phyloP scores from a whole-genome alignment of 2,888 invertebrate genomes.

The Melinopterus prodromus region DNA sequence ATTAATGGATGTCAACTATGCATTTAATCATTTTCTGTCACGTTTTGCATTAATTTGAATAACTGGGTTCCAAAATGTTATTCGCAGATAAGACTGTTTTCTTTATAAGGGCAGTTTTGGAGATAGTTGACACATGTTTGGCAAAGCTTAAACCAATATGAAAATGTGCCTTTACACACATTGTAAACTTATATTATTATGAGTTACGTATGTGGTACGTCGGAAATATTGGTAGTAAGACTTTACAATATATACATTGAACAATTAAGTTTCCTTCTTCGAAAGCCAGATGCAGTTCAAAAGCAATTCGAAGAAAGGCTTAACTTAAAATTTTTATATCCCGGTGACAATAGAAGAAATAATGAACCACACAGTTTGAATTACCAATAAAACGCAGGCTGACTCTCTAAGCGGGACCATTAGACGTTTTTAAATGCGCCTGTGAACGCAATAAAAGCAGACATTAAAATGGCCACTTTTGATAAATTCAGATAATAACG shows the following conservation, averaged over 20 bases:
- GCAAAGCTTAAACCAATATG: too few species aligned
- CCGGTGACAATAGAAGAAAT: neutral
- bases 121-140: too few species aligned
- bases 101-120: too few species aligned
- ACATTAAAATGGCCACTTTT: slow-evolving; percentile 4
- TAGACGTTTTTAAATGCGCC: neutral
- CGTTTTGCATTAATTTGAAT: too few species aligned
- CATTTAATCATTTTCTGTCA: too few species aligned
- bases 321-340: neutral
- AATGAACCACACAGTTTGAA: neutral
- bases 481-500: neutral
- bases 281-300: neutral
- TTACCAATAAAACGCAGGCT: neutral
- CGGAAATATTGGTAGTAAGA: too few species aligned
- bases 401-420: neutral
- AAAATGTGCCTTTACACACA: too few species aligned
- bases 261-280: neutral
- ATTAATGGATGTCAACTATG: too few species aligned
- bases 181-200: too few species aligned
- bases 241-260: neutral
- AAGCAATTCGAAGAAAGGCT: neutral
- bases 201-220: too few species aligned
- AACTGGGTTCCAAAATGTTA: too few species aligned
- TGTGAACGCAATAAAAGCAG: neutral
- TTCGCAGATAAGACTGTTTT: too few species aligned